A percentile compares a stretch with the other conserved stretches of the same genome.
phyloP scores from a whole-genome alignment of 2,797 vertebrate genomes.

The Channallabes apus region DNA sequence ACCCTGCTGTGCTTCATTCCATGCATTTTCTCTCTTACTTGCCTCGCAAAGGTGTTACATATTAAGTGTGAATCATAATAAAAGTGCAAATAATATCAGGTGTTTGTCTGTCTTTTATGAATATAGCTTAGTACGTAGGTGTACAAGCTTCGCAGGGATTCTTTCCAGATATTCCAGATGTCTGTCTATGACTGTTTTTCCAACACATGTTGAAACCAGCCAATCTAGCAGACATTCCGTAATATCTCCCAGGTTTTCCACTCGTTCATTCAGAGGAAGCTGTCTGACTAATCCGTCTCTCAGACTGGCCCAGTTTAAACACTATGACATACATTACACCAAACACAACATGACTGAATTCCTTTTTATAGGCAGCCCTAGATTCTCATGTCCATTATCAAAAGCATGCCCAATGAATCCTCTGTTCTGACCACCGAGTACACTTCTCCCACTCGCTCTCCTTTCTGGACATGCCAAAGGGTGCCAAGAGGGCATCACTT shows the following conservation, averaged over 20 bases:
- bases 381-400: slow-evolving; percentile 18
- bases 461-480: slow-evolving; percentile 69
- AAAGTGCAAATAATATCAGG: neutral
- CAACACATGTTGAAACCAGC: slow-evolving; percentile 10
- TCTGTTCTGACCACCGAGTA: slow-evolving; percentile 14
- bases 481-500: slow-evolving; percentile 72
- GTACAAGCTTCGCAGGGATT: neutral
- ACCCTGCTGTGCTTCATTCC: neutral
- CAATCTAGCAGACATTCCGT: slow-evolving; percentile 33
- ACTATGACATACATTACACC: slow-evolving; percentile 18
- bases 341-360: slow-evolving; percentile 35
- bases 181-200: neutral
- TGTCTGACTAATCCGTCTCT: slow-evolving; percentile 34
- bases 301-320: slow-evolving; percentile 36
- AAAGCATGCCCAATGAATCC: neutral
- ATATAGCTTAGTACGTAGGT: neutral
- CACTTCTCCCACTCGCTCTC: slow-evolving; percentile 57
- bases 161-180: slow-evolving; percentile 4
- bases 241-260: slow-evolving; percentile 39
- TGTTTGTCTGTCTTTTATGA: neutral
- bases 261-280: slow-evolving; percentile 34
- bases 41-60: neutral
- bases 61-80: neutral
- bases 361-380: slow-evolving; percentile 29
- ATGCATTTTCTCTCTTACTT: neutral